Evolutionary conservation across 2,888 invertebrate genomes (phyloP), one percentile per base, ranked within the genome.

Genomic region (Mechanitis messenoides): DNA sequence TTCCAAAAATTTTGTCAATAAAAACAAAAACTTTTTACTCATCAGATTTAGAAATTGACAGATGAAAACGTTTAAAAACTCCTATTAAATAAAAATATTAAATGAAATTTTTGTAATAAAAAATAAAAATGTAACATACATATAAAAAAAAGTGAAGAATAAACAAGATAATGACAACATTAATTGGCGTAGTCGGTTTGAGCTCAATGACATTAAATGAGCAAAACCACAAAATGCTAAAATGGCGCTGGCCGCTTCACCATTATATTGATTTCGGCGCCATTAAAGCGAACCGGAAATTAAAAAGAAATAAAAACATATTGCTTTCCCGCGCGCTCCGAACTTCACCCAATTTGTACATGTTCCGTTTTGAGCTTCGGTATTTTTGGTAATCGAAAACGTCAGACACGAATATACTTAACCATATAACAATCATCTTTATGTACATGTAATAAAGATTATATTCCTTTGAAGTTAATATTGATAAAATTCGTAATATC

Each of bases 301-400:
- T 88, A 87, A 88, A 88, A 87, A 88, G 87, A 85, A 87, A 87
- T 87, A 87, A 88, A 88, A 88, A 87, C 84, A 87, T 87, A 87
- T 87, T 86, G 87, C 87, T 83, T 87, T 85, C 87, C 87, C 85
- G 87, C 83, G 87, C 85, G 79, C 81, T 79, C 82, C 83, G 76
- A 81, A 87, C 84, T 87, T 87, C 82, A 80, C 80, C 85, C 87
- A 88, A 87, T 87, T 88, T 87, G 87, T 87, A 82, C 81, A 77
- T 81, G 82, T 84, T 85, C 81, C 75, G 78, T 85, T 84, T 85
- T 77, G 82, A 87, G 83, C 82, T 78, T 78, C 20, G 20, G 68
- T 70, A 77, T 77, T 80, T 76, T 74, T 69, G 53, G 67, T 65
- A 64, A 69, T 69, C 67, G 65, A 71, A 74, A 83, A 80, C 70